Evolutionary conservation across 2,888 invertebrate species (phyloP), one percentile per base, ranked within the genome.

Genomic region (Caenorhabditis zanzibari): DNA sequence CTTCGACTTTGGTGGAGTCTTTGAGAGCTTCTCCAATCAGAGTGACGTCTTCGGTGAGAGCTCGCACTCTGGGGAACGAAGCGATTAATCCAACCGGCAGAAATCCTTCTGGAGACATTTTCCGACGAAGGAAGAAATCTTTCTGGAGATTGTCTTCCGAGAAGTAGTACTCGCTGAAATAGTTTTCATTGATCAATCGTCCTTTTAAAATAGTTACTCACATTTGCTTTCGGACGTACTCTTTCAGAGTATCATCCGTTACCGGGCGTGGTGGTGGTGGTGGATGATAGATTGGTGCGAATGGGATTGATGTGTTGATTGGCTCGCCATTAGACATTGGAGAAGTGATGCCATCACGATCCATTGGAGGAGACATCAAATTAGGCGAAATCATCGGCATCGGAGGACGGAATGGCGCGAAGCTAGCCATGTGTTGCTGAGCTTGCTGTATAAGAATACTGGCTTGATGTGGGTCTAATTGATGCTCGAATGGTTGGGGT

Each of bases 121-220:
- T 97, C 90, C 97, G 95, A 41, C 98, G 95, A 87, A 99, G 94
- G 94, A 96, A 99, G 94, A 98, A 96, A 93, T 99, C 99, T 90
- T 96, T 95, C 90, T 96, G 95, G 76, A 99, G 94, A 94, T 99
- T 99, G 92, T 97, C 97, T 88, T 96, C 95, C 90, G 97, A 97
- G 94, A 99, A 98, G 95, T 99, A 99, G 94, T 99, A 99, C 94
- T 99, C 98, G 93, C 98, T 98, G 94, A 49, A 95, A 90, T 82
- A 2, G 22, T 9, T 14, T n/a, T n/a, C n/a, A n/a, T n/a, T 22
- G 12, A 26, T 54, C 9, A 26, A 4, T 14, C 1, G 22, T 3
- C 3, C 10, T 24, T 14, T 1, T 12, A 24, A 14, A 54, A 12
- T 0, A n/a, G 14, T n/a, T 2, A 56, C 87, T 85, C 68, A 92